Conservation (phyloP, 2,797 vertebrate species). For the Balearica regulorum region DNA sequence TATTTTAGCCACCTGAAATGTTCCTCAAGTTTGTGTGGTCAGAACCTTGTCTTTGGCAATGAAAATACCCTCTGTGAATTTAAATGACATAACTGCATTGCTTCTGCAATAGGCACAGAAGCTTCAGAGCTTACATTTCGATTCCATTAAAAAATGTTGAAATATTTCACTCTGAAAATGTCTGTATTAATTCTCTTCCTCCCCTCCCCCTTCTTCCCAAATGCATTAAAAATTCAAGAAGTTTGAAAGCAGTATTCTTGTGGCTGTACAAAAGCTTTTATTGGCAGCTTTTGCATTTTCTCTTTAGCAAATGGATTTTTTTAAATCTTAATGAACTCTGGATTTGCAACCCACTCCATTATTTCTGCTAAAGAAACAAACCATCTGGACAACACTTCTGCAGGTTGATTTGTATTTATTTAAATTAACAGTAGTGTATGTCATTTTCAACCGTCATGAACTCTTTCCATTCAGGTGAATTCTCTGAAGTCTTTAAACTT, state of each 20-base stretch:
- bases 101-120: not conserved
- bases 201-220: not conserved
- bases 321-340: constrained; percentile 35
- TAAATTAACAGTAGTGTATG: constrained; percentile 44
- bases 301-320: constrained; percentile 33
- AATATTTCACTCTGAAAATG: not conserved
- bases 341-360: not conserved
- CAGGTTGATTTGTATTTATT: constrained; percentile 36
- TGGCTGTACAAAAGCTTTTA: constrained; percentile 20
- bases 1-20: not conserved
- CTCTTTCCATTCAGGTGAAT: constrained; percentile 48
- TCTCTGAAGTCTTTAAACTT: constrained; percentile 55
- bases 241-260: constrained; percentile 19
- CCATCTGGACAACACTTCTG: constrained; percentile 24
- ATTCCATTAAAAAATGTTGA: not conserved
- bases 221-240: constrained; percentile 32
- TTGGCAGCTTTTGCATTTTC: constrained; percentile 32
- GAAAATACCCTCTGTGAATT: not conserved
- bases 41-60: not conserved
- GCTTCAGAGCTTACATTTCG: not conserved
- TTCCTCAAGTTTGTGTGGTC: not conserved
- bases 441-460: not conserved
- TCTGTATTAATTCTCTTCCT: not conserved
- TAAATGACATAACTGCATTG: not conserved
- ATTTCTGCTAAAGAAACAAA: constrained; percentile 43